Evolutionary conservation across 1,140 invertebrate species (phyloP), one percentile per base, ranked within the genome.

Genomic region (Lasaia peninsularis): DNA sequence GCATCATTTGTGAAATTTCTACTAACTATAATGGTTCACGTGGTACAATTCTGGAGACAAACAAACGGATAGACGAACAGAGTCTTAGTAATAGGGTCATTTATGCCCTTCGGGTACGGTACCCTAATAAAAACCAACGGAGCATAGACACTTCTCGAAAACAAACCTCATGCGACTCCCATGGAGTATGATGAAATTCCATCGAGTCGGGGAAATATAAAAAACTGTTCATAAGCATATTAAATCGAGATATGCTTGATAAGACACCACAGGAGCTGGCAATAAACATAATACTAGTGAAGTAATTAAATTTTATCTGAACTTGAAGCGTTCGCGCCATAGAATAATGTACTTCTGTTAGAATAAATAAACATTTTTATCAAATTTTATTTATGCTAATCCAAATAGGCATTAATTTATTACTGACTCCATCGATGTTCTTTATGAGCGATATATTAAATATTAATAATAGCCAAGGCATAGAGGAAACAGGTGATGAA

Each of bases 291-390:
- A 60, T 62, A 60, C 59, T 73, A 62, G 67, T 65, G 63, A 61
- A 60, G 63, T 75, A 78, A 78, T 78, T 73, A 73, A 78, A 62
- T 60, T 68, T 72, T 71, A 74, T 70, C 72, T 73, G 66, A 62
- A 70, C 56, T 56, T 56, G 59, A 59, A 66, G 40, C 51, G 62
- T 57, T 63, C 33, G 33, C 56, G 49, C 14, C 40, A 55, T 55
- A 54, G 48, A 49, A 60, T 56, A 60, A 60, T 60, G 44, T 54
- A 55, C 54, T 37, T 49, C 51, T 58, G 52, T 61, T 55, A 34
- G 54, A 55, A 60, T 59, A 63, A 63, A 66, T 63, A 60, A 60
- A 28, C 28, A 31, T 55, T 24, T 55, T 32, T 24, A 52, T 37
- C 21, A 40, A 44, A 14, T 16, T 20, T 32, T 33, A 52, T 35